Base-by-base conservation (phyloP, 2,888 invertebrate species). In the Acrocera orbiculus region DNA sequence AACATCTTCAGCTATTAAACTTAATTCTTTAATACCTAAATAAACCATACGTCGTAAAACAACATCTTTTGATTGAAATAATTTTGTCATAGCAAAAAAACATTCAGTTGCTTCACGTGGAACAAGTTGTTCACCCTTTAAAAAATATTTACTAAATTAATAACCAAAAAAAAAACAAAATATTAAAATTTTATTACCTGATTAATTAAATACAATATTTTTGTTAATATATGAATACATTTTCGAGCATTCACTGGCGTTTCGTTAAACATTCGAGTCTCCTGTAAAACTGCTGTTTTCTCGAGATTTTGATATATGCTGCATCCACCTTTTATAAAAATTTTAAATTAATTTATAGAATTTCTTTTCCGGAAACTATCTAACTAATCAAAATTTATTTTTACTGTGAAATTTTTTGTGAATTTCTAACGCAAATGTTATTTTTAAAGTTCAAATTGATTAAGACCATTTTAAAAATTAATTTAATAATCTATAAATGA, bases 71-170 rank as follows among this genome's bases (percentile, higher is more conserved):
- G 89, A 92, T 61, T 99, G 98, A 58, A 98, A 99, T 28, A 99
- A 65, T 61, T 98, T 98, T 1, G 98, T 99, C 71, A 96, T 95
- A 2, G 98, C 96, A 64, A 99, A 99, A 61, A 99, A 99, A 6
- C 86, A 83, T 51, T 96, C 96, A 2, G 98, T 99, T 0, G 98
- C 98, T 60, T 99, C 98, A 28, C 83, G 85, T 0, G 83, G 77
- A 8, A 82, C 86, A 39, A 98, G 67, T 47, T 77, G 72, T 56
- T 96, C 95, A 1, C 93, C 93, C 69, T 75, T 5, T 20, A 29
- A 10, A 27, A 28, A 13, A 14, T 6, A 26, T 16, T 14, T 19
- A 23, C 28, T 27, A 25, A 34, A 38, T 2, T 6, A 34, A 16
- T 5, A 10, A 28, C 6, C 10, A 25, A 3, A n/a, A 16, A 28